Evolutionary conservation across 2,113 vertebrate genomes (phyloP), one percentile per base, ranked within the genome.

Genomic region (Plecturocebus donacophilus): DNA sequence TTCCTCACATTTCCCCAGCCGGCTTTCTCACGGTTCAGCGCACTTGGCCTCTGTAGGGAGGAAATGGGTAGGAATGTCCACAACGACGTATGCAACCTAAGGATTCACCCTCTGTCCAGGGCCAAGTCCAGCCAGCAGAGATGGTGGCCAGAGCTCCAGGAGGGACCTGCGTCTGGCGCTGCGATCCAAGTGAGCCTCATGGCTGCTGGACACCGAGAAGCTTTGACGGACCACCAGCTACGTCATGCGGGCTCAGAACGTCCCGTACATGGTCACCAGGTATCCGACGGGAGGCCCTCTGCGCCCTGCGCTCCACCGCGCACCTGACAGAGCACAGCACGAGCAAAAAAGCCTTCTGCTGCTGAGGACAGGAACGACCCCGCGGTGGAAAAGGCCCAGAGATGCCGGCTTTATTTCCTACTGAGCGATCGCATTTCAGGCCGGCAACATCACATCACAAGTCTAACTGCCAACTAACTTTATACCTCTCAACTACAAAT

Each of bases 391-490:
- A 61, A 95, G 9, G 56, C 95, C 96, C 94, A 56, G 83, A 93
- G 81, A 21, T 95, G 49, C 98, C 98, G 8, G 23, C 66, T 75
- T 97, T 80, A 98, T 98, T 98, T 96, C 91, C 96, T 58, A 87
- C 90, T 68, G 93, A 66, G 79, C 81, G 86, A 86, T 4, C 58
- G 94, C 40, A 81, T 94, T 92, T 97, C 96, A 97, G 95, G 93
- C 95, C 92, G 87, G 76, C 64, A 95, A 83, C 87, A 96, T 88
- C 90, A 70, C 90, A 38, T 80, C 38, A 86, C 47, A 76, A 23
- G 95, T 93, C 95, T 94, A 83, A 94, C 91, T 86, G 93, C 86
- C 94, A 95, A 95, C 97, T 96, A 91, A 81, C 23, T 88, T 76
- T 90, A 87, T 90, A 87, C 95, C 87, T 97, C 95, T 85, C 95